Conservation (phyloP, 2,888 invertebrate genomes). For the Chloroclystis v-ata region DNA sequence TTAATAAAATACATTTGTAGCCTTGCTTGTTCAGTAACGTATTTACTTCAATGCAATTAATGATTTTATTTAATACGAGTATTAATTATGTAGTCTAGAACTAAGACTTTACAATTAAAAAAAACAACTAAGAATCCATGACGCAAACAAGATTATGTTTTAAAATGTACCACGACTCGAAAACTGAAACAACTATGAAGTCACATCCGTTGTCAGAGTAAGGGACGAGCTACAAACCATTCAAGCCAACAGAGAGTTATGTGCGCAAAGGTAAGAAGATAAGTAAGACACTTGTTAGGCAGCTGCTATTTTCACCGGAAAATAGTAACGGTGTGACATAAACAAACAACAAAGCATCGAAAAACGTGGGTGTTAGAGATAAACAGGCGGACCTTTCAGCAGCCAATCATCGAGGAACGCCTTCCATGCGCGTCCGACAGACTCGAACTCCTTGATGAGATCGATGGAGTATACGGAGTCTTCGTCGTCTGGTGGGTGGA, state of each 20-base stretch:
- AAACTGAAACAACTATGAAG: conserved; percentile 15
- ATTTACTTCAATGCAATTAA: too few species aligned
- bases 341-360: conserved; percentile 37
- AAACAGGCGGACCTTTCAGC: conserved; percentile 68
- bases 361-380: conserved; percentile 50
- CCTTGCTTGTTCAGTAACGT: too few species aligned
- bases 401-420: conserved; percentile 85
- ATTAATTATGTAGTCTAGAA: too few species aligned
- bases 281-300: not conserved
- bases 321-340: conserved; percentile 6
- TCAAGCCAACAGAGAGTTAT: not conserved
- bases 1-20: too few species aligned
- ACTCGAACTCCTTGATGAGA: conserved; percentile 92
- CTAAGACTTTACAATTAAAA: too few species aligned
- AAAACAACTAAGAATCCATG: not conserved
- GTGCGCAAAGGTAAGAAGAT: not conserved
- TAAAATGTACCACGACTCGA: conserved; percentile 18
- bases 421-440: conserved; percentile 86
- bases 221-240: conserved; percentile 1
- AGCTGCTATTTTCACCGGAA: not conserved
- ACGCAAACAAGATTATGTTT: not conserved
- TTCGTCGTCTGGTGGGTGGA: conserved; percentile 80
- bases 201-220: conserved; percentile 21
- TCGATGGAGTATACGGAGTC: conserved; percentile 86
- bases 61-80: too few species aligned